These are phyloP conservation scores for Aurelia aurita DNA, from an alignment of 30 jellyfish, hydroid and myxozoan species.

Conservation along the genomic window DNA sequence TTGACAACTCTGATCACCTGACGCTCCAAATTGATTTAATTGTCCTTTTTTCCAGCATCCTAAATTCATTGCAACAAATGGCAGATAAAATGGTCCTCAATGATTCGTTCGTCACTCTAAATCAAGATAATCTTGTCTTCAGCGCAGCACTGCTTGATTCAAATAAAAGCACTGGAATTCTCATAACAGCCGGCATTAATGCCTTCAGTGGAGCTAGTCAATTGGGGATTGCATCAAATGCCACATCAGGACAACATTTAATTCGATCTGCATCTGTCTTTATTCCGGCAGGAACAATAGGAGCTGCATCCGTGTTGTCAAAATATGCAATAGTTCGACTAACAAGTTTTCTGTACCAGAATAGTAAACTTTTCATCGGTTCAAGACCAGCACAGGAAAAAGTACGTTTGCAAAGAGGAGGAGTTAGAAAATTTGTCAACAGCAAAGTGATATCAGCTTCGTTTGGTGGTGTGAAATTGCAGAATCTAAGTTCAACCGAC, in stretches of 20 bases:
- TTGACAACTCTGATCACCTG: no score
- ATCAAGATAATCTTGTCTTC: background rate
- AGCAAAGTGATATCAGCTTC: slow-evolving; percentile 34
- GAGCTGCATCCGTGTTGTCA: background rate
- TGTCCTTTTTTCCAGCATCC: slow-evolving; percentile 1
- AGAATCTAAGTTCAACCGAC: background rate
- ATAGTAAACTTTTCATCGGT: slow-evolving; percentile 5
- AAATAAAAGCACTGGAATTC: background rate
- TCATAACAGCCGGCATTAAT: background rate
- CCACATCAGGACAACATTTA: background rate
- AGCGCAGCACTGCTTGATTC: background rate
- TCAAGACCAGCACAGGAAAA: background rate
- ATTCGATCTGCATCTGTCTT: background rate
- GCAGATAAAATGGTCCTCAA: background rate
- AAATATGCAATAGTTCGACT: background rate
- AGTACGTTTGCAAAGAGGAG: no score
- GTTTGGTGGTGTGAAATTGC: slow-evolving; percentile 16
- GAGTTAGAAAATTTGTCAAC: background rate
- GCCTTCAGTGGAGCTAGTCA: background rate
- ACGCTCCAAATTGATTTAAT: no score
- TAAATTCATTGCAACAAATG: slow-evolving; percentile 3
- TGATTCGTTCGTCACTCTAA: background rate
- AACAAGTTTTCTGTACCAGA: slow-evolving; percentile 22
- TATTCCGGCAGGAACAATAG: background rate
- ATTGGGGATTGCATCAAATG: background rate